Conservation (phyloP, 2,888 invertebrate genomes). For the Aradus depressus region DNA sequence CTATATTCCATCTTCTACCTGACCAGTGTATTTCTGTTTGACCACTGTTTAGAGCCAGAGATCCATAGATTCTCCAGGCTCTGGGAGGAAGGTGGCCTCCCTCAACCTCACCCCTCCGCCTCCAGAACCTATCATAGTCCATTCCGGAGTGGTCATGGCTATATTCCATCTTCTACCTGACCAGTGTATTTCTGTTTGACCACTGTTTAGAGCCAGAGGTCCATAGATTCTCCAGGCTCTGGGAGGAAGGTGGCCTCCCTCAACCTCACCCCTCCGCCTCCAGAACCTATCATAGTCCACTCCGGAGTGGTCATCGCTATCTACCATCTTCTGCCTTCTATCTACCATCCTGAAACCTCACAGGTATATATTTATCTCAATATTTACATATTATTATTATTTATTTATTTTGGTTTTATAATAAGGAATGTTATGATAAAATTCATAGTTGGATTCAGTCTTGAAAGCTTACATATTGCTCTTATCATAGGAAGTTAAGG, state of each 20-base stretch:
- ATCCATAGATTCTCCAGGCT: slow-evolving; percentile 30
- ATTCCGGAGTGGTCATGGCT: slow-evolving; percentile 82
- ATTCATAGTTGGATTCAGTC: too few species aligned
- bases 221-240: slow-evolving; percentile 29
- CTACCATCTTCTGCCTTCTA: slow-evolving; percentile 80
- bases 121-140: slow-evolving; percentile 81
- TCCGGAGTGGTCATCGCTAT: slow-evolving; percentile 85
- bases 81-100: slow-evolving; percentile 45
- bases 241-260: slow-evolving; percentile 49
- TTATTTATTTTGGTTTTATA: background rate
- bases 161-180: slow-evolving; percentile 86
- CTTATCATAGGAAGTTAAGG: too few species aligned
- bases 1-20: slow-evolving; percentile 85
- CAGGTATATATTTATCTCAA: slow-evolving; percentile 33
- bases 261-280: slow-evolving; percentile 58
- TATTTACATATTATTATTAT: background rate
- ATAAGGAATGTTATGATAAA: too few species aligned
- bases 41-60: slow-evolving; percentile 29
- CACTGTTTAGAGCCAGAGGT: slow-evolving; percentile 27
- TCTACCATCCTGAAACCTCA: slow-evolving; percentile 44
- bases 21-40: too few species aligned
- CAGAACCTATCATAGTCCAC: slow-evolving; percentile 85
- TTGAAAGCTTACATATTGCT: too few species aligned
- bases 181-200: too few species aligned
- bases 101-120: slow-evolving; percentile 60